Conservation (phyloP, 2,888 invertebrate species). For the Mystacides longicornis region DNA sequence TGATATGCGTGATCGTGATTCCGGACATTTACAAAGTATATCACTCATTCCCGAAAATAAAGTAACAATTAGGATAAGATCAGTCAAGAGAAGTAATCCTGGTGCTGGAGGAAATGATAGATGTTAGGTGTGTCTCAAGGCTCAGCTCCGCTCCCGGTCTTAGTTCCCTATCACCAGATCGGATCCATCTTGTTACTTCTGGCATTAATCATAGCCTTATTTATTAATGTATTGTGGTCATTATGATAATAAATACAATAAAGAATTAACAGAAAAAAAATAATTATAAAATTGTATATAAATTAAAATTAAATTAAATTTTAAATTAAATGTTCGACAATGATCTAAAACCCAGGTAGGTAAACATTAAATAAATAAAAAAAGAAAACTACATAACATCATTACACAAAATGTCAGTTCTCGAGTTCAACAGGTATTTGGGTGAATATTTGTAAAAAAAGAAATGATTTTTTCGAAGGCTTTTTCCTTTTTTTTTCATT, state of each 20-base stretch:
- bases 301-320: constrained; percentile 23
- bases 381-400: constrained; percentile 19
- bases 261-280: constrained; percentile 25
- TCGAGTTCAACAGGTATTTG: constrained; percentile 2
- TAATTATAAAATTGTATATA: constrained; percentile 27
- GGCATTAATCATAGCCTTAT: constrained; percentile 25
- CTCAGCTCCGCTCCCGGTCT: constrained; percentile 32
- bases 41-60: constrained; percentile 27
- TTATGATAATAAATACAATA: constrained; percentile 27
- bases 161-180: not conserved
- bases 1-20: constrained; percentile 37
- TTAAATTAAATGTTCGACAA: constrained; percentile 25
- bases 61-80: constrained; percentile 27
- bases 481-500: not conserved
- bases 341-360: constrained; percentile 26
- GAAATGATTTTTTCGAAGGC: constrained; percentile 19
- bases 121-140: constrained; percentile 44
- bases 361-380: too few species aligned
- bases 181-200: constrained; percentile 20
- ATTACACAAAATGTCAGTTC: constrained; percentile 8
- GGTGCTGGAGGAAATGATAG: constrained; percentile 35
- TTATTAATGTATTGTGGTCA: constrained; percentile 20
- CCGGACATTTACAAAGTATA: constrained; percentile 29
- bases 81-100: constrained; percentile 31
- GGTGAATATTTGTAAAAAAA: constrained; percentile 11